Base-by-base conservation (phyloP, 1,140 invertebrate genomes). In the Notospermus geniculatus region DNA sequence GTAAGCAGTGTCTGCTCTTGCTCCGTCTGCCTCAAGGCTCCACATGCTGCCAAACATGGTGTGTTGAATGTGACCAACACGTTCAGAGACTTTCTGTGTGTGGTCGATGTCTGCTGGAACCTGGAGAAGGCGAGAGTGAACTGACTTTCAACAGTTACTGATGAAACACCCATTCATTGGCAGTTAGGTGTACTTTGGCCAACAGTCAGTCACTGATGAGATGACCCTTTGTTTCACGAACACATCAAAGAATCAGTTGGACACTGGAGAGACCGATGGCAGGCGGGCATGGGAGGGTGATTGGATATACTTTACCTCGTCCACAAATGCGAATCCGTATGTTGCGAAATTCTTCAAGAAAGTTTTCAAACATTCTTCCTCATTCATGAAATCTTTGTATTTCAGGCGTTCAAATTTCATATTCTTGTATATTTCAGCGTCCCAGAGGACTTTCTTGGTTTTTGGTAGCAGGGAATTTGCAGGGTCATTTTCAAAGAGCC, bases 1-100 rank as follows among this genome's bases (percentile, higher is more conserved):
- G 66, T 90, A 90, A 0, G 89, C 88, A 0, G 87, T 87, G 67
- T 91, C 89, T 0, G 83, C 83, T 58, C 86, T 84, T 28, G 83
- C 82, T 25, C 81, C 70, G 30, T 82, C 75, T 7, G 84, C 82
- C 4, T 82, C 83, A 63, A 88, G 85, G 43, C 83, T 75, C 85
- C 39, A 88, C 86, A 71, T 55, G 1, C 58, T 30, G 9, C 75
- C 74, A 63, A 87, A 90, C 22, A 88, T 67, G 0, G 87, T 89
- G 59, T 85, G 80, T 71, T 86, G 84, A 0, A 87, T 74, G 0
- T 84, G 85, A 17, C 82, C 82, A 0, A 88, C 67, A 23, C 81
- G 77, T 32, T 81, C 76, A 19, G 84, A 80, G 0, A 86, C 81
- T 59, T 73, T 59, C 64, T 84, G 79, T 19, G 86, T 87, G 2